phyloP scores from a whole-genome alignment of 2,113 vertebrate species.

The Cromileptes altivelis region DNA sequence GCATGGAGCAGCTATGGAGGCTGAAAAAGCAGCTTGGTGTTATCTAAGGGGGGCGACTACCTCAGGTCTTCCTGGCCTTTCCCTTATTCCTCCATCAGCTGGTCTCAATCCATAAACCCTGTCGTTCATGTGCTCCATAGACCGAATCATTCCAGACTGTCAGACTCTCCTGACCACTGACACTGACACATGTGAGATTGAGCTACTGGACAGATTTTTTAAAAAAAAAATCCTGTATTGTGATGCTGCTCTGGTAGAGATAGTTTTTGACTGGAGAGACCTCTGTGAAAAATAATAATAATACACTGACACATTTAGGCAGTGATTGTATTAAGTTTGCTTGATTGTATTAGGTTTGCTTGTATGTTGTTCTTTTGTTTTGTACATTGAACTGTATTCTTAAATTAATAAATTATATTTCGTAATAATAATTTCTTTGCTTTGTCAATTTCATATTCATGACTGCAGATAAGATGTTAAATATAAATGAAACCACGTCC shows the following conservation, averaged over 20 bases:
- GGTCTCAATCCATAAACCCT: conserved; percentile 6
- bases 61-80: conserved; percentile 7
- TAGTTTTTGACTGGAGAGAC: background rate
- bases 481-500: background rate
- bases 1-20: conserved; percentile 79
- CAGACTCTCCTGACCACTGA: conserved; percentile 20
- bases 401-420: conserved; percentile 64
- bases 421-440: background rate
- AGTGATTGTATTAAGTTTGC: conserved; percentile 18
- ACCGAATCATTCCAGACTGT: conserved; percentile 68
- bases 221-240: background rate
- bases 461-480: background rate
- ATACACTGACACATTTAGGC: background rate
- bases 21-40: conserved; percentile 87
- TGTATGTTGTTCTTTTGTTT: conserved; percentile 34
- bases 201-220: conserved; percentile 20
- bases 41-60: conserved; percentile 10
- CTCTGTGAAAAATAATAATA: background rate
- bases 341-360: conserved; percentile 19
- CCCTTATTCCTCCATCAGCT: conserved; percentile 19
- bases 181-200: background rate
- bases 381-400: conserved; percentile 55
- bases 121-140: conserved; percentile 18
- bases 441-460: background rate
- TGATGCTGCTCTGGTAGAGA: conserved; percentile 18